Evolutionary conservation across 2,797 vertebrate species (phyloP).

Genomic region (Hozukius guyotensis): DNA sequence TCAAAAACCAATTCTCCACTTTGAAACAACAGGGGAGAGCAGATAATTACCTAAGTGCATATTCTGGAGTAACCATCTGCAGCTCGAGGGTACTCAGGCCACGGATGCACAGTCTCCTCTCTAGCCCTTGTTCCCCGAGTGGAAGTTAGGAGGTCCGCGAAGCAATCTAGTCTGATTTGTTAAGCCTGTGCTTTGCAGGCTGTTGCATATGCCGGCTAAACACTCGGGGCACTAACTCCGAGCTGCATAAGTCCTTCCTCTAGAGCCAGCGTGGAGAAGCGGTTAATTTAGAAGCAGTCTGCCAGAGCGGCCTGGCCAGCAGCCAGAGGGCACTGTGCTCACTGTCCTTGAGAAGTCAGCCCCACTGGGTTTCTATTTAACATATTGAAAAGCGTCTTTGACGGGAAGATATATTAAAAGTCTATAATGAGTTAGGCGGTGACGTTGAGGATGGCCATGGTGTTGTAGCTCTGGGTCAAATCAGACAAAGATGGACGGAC

Average conservation of each 20-base stretch:
- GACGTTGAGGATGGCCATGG: slow-evolving; percentile 71
- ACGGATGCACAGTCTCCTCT: slow-evolving; percentile 74
- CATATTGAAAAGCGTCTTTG: slow-evolving; percentile 84
- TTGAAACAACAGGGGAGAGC: slow-evolving; percentile 80
- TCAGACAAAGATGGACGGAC: slow-evolving; percentile 80
- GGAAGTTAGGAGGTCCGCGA: slow-evolving; percentile 71
- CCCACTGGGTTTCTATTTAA: slow-evolving; percentile 83
- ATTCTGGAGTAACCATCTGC: slow-evolving; percentile 80
- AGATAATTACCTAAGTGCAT: slow-evolving; percentile 86
- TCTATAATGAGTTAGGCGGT: slow-evolving; percentile 77
- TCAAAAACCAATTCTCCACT: slow-evolving; percentile 80
- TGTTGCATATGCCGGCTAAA: slow-evolving; percentile 76
- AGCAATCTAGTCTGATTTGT: slow-evolving; percentile 85
- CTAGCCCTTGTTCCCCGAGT: slow-evolving; percentile 67
- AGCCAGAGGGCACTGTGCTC: slow-evolving; percentile 85
- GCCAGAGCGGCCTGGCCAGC: slow-evolving; percentile 83
- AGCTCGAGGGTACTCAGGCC: slow-evolving; percentile 80
- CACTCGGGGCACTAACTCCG: slow-evolving; percentile 75
- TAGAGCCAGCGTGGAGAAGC: slow-evolving; percentile 73
- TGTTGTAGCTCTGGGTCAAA: slow-evolving; percentile 81
- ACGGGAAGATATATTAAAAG: slow-evolving; percentile 85
- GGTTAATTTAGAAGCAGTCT: slow-evolving; percentile 88
- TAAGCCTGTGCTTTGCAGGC: slow-evolving; percentile 81
- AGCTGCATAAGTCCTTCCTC: slow-evolving; percentile 80
- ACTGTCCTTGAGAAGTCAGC: slow-evolving; percentile 84